These are phyloP conservation scores for Thereva nobilitata DNA, from an alignment of 2,888 invertebrate species.

Conservation along the genomic window DNA sequence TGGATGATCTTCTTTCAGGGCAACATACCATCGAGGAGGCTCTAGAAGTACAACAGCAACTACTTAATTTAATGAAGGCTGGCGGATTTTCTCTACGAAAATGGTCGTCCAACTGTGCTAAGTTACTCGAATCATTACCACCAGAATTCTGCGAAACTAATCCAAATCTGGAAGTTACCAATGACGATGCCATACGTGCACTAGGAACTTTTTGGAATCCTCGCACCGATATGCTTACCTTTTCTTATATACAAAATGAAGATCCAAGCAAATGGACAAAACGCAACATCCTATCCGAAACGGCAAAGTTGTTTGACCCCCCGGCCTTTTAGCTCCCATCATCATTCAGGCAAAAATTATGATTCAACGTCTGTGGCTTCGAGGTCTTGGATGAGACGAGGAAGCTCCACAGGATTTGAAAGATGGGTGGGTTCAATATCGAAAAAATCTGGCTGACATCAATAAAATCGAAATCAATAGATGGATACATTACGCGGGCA, in stretches of 20 bases:
- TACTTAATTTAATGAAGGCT: conserved; percentile 1
- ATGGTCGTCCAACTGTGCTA: conserved; percentile 10
- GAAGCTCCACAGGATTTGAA: not conserved
- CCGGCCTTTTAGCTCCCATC: not conserved
- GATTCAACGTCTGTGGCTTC: not conserved
- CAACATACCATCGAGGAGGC: conserved; percentile 9
- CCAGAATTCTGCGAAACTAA: not conserved
- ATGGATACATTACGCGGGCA: not conserved
- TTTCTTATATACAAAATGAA: not conserved
- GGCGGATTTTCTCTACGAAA: not conserved
- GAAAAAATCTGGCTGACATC: not conserved
- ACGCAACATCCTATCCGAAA: conserved; percentile 2
- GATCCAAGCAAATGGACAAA: not conserved
- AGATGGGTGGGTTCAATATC: not conserved
- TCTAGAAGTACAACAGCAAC: conserved; percentile 25
- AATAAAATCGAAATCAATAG: conserved; percentile 6
- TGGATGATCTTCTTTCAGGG: conserved; percentile 27
- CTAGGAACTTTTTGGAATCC: conserved; percentile 13
- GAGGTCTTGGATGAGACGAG: conserved; percentile 1
- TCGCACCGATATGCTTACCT: not conserved
- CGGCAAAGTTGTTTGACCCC: conserved; percentile 13
- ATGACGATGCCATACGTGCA: not conserved
- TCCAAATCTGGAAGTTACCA: not conserved
- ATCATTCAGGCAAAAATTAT: not conserved
- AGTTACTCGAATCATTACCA: conserved; percentile 6